Conservation (phyloP, 1,140 invertebrate species). For the Lasioglossum baleicum region DNA sequence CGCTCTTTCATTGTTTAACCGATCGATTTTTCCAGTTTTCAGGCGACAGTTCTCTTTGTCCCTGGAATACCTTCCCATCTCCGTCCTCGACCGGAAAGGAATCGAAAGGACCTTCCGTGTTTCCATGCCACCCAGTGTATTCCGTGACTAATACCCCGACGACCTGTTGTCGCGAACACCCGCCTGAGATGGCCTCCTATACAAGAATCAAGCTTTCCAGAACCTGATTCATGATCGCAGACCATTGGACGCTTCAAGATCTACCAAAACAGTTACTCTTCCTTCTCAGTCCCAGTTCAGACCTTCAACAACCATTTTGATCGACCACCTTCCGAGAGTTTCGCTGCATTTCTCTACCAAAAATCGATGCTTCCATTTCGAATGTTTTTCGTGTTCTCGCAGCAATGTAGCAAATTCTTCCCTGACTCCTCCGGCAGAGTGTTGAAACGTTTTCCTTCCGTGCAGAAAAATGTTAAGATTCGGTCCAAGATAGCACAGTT, state of each 20-base stretch:
- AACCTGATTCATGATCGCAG: neutral
- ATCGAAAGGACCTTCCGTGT: constrained; percentile 4
- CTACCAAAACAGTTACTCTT: neutral
- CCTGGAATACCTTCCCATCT: neutral
- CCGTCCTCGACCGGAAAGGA: neutral
- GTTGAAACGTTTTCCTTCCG: neutral
- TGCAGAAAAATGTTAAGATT: too few species aligned
- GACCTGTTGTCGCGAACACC: constrained; percentile 39
- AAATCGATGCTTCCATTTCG: too few species aligned
- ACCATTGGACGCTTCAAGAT: neutral
- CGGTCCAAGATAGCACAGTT: too few species aligned
- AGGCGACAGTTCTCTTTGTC: constrained; percentile 10
- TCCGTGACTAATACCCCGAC: constrained; percentile 19
- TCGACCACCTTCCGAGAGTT: too few species aligned
- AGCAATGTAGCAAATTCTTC: too few species aligned
- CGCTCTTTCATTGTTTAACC: too few species aligned
- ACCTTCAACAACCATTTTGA: too few species aligned
- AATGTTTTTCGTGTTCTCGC: too few species aligned
- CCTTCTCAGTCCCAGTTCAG: neutral
- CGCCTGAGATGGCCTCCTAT: constrained; percentile 2
- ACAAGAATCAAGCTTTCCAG: neutral
- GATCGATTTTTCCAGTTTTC: neutral
- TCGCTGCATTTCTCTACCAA: too few species aligned
- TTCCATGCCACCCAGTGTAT: constrained; percentile 16
- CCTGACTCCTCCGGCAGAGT: too few species aligned